These are phyloP conservation scores for Thalassoma bifasciatum DNA, from an alignment of 2,113 vertebrate genomes.

Conservation along the genomic window DNA sequence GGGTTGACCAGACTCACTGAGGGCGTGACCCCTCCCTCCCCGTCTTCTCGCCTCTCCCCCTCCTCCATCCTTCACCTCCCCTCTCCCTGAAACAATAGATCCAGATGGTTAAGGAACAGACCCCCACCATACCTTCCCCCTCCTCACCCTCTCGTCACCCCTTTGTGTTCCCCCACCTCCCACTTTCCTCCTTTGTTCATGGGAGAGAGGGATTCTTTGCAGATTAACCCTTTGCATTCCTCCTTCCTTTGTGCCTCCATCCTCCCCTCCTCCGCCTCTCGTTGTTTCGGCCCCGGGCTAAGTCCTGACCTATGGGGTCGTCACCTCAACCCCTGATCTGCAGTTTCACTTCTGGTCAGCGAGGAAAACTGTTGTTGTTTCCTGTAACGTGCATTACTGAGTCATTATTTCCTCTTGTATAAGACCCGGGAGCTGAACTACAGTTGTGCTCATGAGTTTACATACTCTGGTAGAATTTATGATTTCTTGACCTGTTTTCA, in stretches of 20 bases:
- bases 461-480: too few relatives aligned
- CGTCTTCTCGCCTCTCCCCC: conserved; percentile 22
- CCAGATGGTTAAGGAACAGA: conserved; percentile 82
- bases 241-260: conserved; percentile 76
- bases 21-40: conserved; percentile 59
- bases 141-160: conserved; percentile 66
- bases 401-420: too few relatives aligned
- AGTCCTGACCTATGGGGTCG: conserved; percentile 56
- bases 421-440: too few relatives aligned
- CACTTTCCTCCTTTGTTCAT: conserved; percentile 79
- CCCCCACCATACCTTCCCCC: conserved; percentile 36
- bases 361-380: neutral
- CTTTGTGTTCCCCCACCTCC: conserved; percentile 70
- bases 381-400: neutral
- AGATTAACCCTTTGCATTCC: conserved; percentile 85
- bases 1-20: conserved; percentile 69
- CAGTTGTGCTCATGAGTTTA: too few relatives aligned
- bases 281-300: conserved; percentile 59
- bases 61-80: conserved; percentile 58
- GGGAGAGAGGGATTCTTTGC: conserved; percentile 71
- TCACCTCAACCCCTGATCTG: conserved; percentile 31
- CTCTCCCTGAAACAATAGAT: conserved; percentile 77
- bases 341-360: conserved; percentile 39
- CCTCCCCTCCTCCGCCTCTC: neutral
- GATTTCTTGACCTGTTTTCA: too few relatives aligned